These are phyloP conservation scores for Larimichthys polyactis DNA, from an alignment of 2,113 vertebrate species.

Conservation along the genomic window DNA sequence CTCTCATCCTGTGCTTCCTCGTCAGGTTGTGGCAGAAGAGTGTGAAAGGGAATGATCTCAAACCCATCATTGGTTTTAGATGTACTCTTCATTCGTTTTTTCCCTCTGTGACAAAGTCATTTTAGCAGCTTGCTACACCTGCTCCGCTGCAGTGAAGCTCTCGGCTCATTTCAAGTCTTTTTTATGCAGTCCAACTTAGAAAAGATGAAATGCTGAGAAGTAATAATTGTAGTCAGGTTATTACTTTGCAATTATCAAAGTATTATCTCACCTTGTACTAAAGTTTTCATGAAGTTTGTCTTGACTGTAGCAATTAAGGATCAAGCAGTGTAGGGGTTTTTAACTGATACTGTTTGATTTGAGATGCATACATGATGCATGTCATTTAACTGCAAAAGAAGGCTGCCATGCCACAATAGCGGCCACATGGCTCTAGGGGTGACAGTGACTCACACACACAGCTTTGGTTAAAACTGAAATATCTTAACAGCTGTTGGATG, in stretches of 20 bases:
- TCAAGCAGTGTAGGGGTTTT: neutral
- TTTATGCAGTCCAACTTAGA: conserved; percentile 32
- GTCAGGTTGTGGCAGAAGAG: conserved; percentile 73
- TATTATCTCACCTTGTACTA: conserved; percentile 40
- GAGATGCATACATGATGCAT: neutral
- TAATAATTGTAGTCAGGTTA: conserved; percentile 34
- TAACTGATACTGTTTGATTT: conserved; percentile 5
- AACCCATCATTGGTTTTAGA: conserved; percentile 82
- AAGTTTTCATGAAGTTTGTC: conserved; percentile 10
- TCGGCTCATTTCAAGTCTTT: conserved; percentile 58
- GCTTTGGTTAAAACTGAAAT: neutral
- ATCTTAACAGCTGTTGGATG: neutral
- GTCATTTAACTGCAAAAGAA: neutral
- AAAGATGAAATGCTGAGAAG: conserved; percentile 38
- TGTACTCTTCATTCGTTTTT: conserved; percentile 74
- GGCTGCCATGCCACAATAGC: neutral
- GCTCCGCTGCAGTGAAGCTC: conserved; percentile 55
- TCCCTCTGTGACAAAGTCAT: conserved; percentile 76
- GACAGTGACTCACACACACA: neutral
- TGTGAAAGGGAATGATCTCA: conserved; percentile 81
- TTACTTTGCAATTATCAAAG: conserved; percentile 49
- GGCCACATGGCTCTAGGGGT: neutral
- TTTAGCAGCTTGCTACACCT: conserved; percentile 65
- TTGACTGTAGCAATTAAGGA: conserved; percentile 14
- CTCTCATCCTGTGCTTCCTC: conserved; percentile 60